These are phyloP conservation scores for Chesias legatella DNA, from an alignment of 2,888 invertebrate species.

Conservation along the genomic window DNA sequence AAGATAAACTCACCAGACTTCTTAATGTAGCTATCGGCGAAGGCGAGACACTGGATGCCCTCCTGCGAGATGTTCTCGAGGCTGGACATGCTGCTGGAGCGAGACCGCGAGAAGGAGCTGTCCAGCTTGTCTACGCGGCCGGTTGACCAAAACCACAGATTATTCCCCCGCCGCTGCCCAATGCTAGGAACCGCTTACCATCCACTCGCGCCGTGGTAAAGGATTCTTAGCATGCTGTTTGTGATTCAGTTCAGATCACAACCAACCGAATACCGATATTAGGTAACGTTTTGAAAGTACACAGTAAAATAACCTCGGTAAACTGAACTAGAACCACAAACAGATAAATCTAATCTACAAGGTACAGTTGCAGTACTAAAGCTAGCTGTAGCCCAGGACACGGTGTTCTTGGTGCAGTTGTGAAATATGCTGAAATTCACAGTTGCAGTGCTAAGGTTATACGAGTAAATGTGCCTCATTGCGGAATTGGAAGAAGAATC, in stretches of 20 bases:
- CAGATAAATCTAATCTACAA: slow-evolving; percentile 42
- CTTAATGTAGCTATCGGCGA: slow-evolving; percentile 96
- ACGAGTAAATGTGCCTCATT: slow-evolving; percentile 32
- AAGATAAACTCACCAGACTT: slow-evolving; percentile 88
- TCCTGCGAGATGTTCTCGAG: slow-evolving; percentile 98
- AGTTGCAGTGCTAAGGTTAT: slow-evolving; percentile 45
- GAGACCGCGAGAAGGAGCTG: slow-evolving; percentile 96
- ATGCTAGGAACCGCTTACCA: slow-evolving; percentile 16
- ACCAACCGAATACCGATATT: neutral
- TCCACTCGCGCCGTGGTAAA: slow-evolving; percentile 5
- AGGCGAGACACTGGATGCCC: slow-evolving; percentile 96
- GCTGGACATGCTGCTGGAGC: slow-evolving; percentile 98
- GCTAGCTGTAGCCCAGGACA: slow-evolving; percentile 49
- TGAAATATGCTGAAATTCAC: slow-evolving; percentile 73
- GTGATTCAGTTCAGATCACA: slow-evolving; percentile 9
- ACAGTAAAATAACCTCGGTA: too few species aligned
- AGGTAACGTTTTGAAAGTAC: too few species aligned
- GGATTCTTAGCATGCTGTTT: slow-evolving; percentile 18
- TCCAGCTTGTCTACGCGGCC: slow-evolving; percentile 97
- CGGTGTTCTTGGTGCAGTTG: slow-evolving; percentile 57
- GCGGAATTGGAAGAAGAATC: slow-evolving; percentile 38
- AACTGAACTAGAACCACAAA: slow-evolving; percentile 24
- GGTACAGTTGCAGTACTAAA: slow-evolving; percentile 51
- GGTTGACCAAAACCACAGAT: slow-evolving; percentile 60
- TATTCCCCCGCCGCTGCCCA: slow-evolving; percentile 43